These are phyloP conservation scores for Liasis olivaceus DNA, from an alignment of 2,797 vertebrate genomes.

Conservation along the genomic window DNA sequence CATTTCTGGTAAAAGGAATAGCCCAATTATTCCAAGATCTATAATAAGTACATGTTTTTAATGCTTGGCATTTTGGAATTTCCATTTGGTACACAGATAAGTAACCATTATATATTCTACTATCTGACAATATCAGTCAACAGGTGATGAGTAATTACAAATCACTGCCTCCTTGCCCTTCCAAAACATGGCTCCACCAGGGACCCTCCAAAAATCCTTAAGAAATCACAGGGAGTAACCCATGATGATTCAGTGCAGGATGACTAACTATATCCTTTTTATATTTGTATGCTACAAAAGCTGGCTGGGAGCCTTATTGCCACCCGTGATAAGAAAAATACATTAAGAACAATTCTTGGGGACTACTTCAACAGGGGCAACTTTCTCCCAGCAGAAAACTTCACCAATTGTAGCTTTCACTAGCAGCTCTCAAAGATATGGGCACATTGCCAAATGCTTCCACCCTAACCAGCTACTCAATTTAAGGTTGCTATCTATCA, in stretches of 20 bases:
- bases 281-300: background rate
- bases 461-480: background rate
- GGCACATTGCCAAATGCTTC: background rate
- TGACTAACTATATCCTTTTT: background rate
- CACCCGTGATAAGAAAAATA: background rate
- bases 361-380: no score
- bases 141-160: background rate
- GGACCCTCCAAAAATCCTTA: background rate
- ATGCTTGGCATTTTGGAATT: background rate
- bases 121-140: background rate
- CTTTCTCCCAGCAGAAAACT: background rate
- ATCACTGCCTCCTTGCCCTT: background rate
- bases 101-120: background rate
- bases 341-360: background rate
- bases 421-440: background rate
- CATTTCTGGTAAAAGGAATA: background rate
- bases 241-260: background rate
- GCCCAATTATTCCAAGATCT: background rate
- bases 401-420: background rate
- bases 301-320: no score
- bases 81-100: slow-evolving; percentile 3
- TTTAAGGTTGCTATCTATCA: background rate
- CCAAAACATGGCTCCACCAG: background rate
- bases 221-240: background rate
- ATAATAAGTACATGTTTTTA: background rate